phyloP scores from a whole-genome alignment of 2,888 invertebrate species.

The Mesoligia furuncula region DNA sequence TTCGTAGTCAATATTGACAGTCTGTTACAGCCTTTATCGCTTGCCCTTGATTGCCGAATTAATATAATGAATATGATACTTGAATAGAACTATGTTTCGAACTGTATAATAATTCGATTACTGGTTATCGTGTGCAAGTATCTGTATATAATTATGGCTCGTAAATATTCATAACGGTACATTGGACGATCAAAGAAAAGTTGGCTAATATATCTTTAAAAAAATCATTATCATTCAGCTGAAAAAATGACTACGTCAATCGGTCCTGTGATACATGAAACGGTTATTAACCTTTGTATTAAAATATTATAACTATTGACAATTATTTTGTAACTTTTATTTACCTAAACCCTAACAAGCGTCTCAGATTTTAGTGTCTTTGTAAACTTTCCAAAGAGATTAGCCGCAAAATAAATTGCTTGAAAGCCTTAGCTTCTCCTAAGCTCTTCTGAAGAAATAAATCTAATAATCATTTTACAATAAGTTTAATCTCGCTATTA shows the following conservation, averaged over 20 bases:
- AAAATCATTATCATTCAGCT: neutral
- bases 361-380: slow-evolving; percentile 15
- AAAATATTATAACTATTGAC: neutral
- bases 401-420: slow-evolving; percentile 34
- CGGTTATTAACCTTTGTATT: neutral
- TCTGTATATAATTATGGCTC: neutral
- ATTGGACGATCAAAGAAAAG: neutral
- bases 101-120: slow-evolving; percentile 27
- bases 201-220: no score
- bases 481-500: slow-evolving; percentile 15
- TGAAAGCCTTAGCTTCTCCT: slow-evolving; percentile 7
- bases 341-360: slow-evolving; percentile 2
- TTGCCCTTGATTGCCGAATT: slow-evolving; percentile 43
- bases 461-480: slow-evolving; percentile 21
- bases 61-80: slow-evolving; percentile 53
- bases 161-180: slow-evolving; percentile 5
- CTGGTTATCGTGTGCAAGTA: neutral
- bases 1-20: slow-evolving; percentile 52
- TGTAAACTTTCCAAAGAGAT: slow-evolving; percentile 43
- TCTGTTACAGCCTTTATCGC: slow-evolving; percentile 45
- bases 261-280: neutral
- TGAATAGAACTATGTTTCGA: slow-evolving; percentile 27
- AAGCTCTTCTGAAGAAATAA: slow-evolving; percentile 27
- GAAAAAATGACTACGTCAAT: neutral
- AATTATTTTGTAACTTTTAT: slow-evolving; percentile 7